Evolutionary conservation across 2,888 invertebrate genomes (phyloP).

Genomic region (Thysanoteuthis rhombus): DNA sequence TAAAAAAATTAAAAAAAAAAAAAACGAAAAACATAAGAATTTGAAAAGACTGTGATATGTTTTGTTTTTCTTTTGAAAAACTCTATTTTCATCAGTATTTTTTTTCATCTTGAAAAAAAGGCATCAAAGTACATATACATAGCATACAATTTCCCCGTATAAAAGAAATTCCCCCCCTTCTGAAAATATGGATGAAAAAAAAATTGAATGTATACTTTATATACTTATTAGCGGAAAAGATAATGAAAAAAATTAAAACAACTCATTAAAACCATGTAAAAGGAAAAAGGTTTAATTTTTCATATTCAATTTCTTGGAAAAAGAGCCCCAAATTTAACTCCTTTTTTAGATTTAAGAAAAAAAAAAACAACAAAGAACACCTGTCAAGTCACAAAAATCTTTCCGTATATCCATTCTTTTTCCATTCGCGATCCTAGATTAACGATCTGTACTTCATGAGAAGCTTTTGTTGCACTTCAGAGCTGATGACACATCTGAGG

Average conservation of each 20-base stretch:
- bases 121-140: background rate
- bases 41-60: conserved; percentile 12
- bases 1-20: too few relatives aligned
- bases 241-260: too few relatives aligned
- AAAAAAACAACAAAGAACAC: background rate
- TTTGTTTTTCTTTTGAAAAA: background rate
- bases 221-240: background rate
- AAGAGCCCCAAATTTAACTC: background rate
- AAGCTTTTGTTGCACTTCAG: background rate
- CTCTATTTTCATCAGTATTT: conserved; percentile 12
- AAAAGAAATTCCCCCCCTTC: too few relatives aligned
- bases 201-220: background rate
- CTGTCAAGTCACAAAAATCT: background rate
- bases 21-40: background rate
- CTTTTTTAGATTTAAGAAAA: background rate
- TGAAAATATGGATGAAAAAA: background rate
- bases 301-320: background rate
- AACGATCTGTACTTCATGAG: background rate
- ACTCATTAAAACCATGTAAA: background rate
- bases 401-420: background rate
- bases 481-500: background rate
- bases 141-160: too few relatives aligned
- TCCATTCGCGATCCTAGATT: background rate
- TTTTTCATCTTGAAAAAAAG: background rate
- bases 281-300: background rate